phyloP scores from a whole-genome alignment of 23 tunicate species.

The Diplosoma virens region DNA sequence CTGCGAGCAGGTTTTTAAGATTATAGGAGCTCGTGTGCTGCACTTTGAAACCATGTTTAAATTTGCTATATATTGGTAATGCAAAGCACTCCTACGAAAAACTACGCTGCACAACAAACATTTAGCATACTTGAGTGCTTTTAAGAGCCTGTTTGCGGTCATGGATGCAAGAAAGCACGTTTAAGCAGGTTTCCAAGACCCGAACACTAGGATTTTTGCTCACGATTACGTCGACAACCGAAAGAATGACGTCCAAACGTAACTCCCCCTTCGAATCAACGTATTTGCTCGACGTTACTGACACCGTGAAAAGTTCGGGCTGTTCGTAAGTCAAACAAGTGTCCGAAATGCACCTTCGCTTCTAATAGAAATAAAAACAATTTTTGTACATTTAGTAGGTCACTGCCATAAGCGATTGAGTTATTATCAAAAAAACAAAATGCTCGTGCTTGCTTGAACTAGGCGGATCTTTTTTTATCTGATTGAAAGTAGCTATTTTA shows the following conservation, averaged over 20 bases:
- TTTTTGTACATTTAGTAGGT: too few species aligned
- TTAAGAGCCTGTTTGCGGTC: background rate
- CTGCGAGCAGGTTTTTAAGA: too few species aligned
- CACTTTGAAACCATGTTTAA: too few species aligned
- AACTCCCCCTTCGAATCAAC: slow-evolving; percentile 47
- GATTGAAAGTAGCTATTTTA: too few species aligned
- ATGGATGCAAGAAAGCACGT: slow-evolving; percentile 31
- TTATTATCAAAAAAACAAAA: too few species aligned
- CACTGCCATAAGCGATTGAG: too few species aligned
- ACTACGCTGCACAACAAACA: too few species aligned
- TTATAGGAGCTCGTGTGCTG: too few species aligned
- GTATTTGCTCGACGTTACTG: slow-evolving; percentile 27
- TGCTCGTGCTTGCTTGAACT: too few species aligned
- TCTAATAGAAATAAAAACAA: slow-evolving; percentile 5
- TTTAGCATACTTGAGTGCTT: background rate
- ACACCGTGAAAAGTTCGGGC: background rate
- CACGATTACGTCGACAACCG: slow-evolving; percentile 40
- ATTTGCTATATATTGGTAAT: too few species aligned
- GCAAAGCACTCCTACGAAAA: too few species aligned
- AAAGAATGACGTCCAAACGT: slow-evolving; percentile 51
- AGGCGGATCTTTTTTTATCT: too few species aligned
- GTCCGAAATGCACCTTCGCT: slow-evolving; percentile 72
- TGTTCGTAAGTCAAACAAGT: slow-evolving; percentile 32
- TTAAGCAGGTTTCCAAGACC: slow-evolving; percentile 53
- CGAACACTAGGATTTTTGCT: slow-evolving; percentile 31